Base-by-base conservation (phyloP, 2,888 invertebrate genomes). In the Melieria picta region DNA sequence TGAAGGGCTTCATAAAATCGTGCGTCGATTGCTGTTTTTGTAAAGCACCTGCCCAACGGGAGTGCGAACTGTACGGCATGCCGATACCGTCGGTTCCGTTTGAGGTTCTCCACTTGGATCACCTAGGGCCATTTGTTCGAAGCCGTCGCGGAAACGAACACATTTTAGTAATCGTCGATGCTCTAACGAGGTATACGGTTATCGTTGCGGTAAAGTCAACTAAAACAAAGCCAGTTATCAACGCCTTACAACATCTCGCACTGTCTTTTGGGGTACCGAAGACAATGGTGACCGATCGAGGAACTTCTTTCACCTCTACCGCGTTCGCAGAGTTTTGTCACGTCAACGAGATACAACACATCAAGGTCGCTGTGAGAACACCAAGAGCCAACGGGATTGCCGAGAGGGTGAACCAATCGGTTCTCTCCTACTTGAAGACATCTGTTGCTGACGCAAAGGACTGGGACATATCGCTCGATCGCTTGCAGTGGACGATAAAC, bases 21-120 rank as follows among this genome's bases (percentile, higher is more conserved):
- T 78, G 76, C 46, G 72, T 78, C 4, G 76, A 77, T 42, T 79
- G 77, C 16, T 76, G 75, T 42, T 74, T 56, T 45, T n/a, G n/a
- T n/a, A n/a, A n/a, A n/a, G 65, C 71, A 46, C 74, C 74, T 7
- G 10, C 5, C 30, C 16, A n/a, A 67, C 57, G 75, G 69, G 72
- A 71, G 46, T 70, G 74, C 13, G 68, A 72, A 64, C 58, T 75
- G 10, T 71, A 71, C 43, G 73, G 74, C 7, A 71, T 73, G 65
- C 74, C 76, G 0, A 69, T 75, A 46, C 72, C 74, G 7, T 16
- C 16, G 16, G 16, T 16, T 16, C 16, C 16, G 16, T 16, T 79
- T 10, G 73, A 52, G 16, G 62, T 45, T 5, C 77, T 56, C 68
- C 76, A 78, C 66, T 72, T 77, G 56, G 76, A 77, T 66, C 77